These are phyloP conservation scores for Macrobrachium nipponense DNA, from an alignment of 1,140 invertebrate genomes.

Conservation along the genomic window DNA sequence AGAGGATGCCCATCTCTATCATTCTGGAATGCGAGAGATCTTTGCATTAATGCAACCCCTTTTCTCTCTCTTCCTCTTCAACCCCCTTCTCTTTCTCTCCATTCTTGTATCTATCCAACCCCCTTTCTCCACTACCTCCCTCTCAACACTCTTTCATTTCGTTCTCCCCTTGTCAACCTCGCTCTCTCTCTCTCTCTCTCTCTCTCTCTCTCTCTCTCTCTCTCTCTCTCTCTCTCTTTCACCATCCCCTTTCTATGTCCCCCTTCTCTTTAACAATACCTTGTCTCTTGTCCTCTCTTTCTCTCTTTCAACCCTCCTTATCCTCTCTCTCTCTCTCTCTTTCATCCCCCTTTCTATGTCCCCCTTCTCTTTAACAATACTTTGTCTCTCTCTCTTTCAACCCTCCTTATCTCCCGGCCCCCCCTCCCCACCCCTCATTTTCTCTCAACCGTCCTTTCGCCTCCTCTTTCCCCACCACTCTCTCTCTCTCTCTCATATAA, in stretches of 20 bases:
- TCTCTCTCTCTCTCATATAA: neutral
- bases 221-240: neutral
- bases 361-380: too few relatives aligned
- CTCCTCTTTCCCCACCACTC: too few relatives aligned
- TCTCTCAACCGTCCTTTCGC: too few relatives aligned
- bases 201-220: neutral
- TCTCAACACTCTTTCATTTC: slow-evolving; percentile 6
- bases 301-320: too few relatives aligned
- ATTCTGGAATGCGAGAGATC: too few relatives aligned
- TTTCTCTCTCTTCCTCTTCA: neutral
- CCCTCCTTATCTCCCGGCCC: too few relatives aligned
- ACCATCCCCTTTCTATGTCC: too few relatives aligned
- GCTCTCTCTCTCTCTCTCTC: slow-evolving; percentile 21
- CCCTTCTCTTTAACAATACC: neutral
- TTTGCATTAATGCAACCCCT: too few relatives aligned
- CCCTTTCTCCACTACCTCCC: neutral
- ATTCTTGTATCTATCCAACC: neutral
- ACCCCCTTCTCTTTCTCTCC: neutral
- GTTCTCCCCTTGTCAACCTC: neutral
- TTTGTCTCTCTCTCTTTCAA: slow-evolving; percentile 4
- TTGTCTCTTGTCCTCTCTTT: neutral
- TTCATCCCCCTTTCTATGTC: too few relatives aligned
- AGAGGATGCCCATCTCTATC: too few relatives aligned
- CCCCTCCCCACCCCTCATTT: too few relatives aligned
- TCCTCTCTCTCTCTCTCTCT: neutral